These are phyloP conservation scores for Limnephilus marmoratus DNA, from an alignment of 2,888 invertebrate genomes.

Conservation along the genomic window DNA sequence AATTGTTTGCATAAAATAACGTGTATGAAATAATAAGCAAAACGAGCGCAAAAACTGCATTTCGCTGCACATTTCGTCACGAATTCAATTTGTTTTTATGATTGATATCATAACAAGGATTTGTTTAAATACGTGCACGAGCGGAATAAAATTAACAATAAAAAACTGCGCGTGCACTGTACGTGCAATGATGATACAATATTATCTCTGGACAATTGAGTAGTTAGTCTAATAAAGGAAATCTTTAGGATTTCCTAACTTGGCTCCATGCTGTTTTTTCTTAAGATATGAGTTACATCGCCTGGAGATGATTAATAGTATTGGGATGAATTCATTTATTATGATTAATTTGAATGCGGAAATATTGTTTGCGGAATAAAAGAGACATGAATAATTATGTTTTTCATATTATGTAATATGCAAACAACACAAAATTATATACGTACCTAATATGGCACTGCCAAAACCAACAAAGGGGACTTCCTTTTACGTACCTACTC, in stretches of 20 bases:
- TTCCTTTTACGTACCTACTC: too few relatives aligned
- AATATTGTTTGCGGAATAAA: too few relatives aligned
- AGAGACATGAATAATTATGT: too few relatives aligned
- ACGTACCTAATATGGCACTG: too few relatives aligned
- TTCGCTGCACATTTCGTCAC: background rate
- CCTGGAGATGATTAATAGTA: background rate
- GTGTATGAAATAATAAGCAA: background rate
- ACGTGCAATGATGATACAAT: background rate
- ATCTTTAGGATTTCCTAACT: background rate
- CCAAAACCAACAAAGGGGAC: too few relatives aligned
- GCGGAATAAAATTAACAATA: slow-evolving; percentile 7
- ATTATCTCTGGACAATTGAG: background rate
- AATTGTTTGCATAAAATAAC: background rate
- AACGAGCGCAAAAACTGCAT: background rate
- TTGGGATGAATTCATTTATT: background rate
- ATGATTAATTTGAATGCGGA: background rate
- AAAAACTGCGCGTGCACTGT: background rate
- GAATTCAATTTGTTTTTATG: slow-evolving; percentile 37
- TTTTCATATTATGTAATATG: too few relatives aligned
- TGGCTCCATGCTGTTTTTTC: background rate
- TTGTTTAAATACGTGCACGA: slow-evolving; percentile 9
- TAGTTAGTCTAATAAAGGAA: too few relatives aligned
- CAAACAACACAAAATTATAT: too few relatives aligned
- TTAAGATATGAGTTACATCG: background rate
- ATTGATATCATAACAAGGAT: slow-evolving; percentile 7